phyloP scores from a whole-genome alignment of 1,140 invertebrate species.

The Artemia franciscana region DNA sequence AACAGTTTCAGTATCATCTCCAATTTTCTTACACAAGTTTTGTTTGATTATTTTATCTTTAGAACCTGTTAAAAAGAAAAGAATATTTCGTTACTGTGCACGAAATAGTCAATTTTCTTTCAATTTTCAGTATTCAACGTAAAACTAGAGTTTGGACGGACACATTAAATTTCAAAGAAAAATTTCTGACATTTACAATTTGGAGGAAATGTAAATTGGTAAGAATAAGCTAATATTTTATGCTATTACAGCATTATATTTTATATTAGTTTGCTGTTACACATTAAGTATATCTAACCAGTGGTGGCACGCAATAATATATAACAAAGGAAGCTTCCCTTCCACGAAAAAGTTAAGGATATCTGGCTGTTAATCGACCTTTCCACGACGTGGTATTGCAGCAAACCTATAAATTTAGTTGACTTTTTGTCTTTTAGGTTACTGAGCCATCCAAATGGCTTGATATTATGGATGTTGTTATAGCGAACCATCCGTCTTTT shows the following conservation, averaged over 20 bases:
- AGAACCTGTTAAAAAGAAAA: not conserved
- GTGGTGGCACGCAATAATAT: not conserved
- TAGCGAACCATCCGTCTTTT: not conserved
- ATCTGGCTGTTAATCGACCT: not conserved
- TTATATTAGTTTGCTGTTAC: not conserved
- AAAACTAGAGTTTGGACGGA: no score
- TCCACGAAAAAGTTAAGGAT: not conserved
- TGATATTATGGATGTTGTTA: not conserved
- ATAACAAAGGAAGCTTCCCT: not conserved
- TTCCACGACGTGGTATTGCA: not conserved
- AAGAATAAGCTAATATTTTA: no score
- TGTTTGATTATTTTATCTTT: not conserved
- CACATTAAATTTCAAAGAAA: no score
- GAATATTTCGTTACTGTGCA: not conserved
- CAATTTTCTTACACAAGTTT: not conserved
- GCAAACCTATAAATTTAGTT: not conserved
- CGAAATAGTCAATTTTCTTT: not conserved
- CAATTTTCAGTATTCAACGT: not conserved
- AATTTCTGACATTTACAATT: no score
- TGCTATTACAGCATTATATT: no score
- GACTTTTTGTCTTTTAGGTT: not conserved
- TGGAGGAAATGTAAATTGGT: no score
- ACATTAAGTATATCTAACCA: not conserved
- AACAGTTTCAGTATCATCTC: not conserved
- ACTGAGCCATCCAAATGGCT: not conserved